Percentiles rank a stretch among this genome's conserved stretches.
Conservation (phyloP, 2,797 vertebrate species). For the Sarcoramphus papa region DNA sequence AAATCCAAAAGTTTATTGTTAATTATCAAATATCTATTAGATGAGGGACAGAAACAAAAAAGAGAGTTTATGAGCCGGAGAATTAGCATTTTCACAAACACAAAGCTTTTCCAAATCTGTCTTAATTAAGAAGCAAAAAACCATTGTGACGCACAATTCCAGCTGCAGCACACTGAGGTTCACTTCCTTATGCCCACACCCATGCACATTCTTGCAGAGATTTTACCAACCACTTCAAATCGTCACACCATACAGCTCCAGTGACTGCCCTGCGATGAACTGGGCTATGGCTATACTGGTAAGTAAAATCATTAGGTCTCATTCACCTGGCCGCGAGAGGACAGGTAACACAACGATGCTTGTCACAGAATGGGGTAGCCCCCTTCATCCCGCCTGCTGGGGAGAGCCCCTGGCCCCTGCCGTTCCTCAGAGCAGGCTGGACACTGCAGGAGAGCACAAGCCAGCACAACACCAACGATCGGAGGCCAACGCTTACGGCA, state of each 20-base stretch:
- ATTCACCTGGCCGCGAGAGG: no score
- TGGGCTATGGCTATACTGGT: neutral
- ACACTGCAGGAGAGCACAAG: neutral
- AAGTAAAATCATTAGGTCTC: neutral
- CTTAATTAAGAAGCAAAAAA: neutral
- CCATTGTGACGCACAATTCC: neutral
- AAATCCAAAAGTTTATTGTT: neutral
- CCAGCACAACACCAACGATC: neutral
- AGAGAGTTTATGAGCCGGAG: neutral
- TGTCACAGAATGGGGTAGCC: neutral
- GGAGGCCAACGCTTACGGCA: accelerated
- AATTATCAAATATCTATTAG: neutral
- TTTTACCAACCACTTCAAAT: neutral
- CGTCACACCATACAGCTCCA: neutral
- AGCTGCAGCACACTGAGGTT: neutral
- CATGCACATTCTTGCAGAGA: neutral
- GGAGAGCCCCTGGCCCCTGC: neutral
- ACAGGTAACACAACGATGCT: accelerated
- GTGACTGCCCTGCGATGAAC: accelerated
- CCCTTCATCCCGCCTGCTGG: neutral
- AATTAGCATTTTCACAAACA: neutral
- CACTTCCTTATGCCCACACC: neutral
- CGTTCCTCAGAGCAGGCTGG: neutral
- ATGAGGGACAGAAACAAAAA: neutral
- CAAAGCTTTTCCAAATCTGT: neutral